Base-by-base conservation (phyloP, 2,888 invertebrate genomes). In the Drosophila parthenogenetica region DNA sequence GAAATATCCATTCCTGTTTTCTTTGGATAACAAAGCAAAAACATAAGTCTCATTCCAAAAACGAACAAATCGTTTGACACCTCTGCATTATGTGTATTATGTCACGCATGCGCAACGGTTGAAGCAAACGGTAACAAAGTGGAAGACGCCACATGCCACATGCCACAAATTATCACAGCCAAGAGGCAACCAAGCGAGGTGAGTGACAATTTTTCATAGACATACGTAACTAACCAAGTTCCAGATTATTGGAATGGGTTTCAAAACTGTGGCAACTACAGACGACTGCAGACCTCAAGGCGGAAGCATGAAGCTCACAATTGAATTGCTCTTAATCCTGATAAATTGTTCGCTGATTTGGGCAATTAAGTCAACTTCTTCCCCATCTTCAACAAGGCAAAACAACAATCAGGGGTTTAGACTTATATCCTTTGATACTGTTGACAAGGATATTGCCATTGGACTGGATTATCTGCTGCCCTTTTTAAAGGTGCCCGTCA, bases 401-500 rank as follows among this genome's bases (percentile, higher is more conserved):
- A 51, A 57, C 3, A 37, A 14, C 16, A 55, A 63, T 25, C 67
- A 59, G 3, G 68, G 77, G 37, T 35, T 73, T 0, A 74, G 67
- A 0, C 49, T 86, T 1, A 57, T 90, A 51, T 81, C 89, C 49
- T 90, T 90, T 51, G 76, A 89, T n/a, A 53, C 90, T 0, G 58
- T 90, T 25, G 89, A 81, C 8, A 79, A 83, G 22, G 49, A 87
- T 29, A 75, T 90, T 7, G 66, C 78, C 3, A 11, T 90, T 45
- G 90, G 90, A 1, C 53, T 90, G 58, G 89, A 90, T 63, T 85
- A 88, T 35, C 45, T 88, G 25, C 45, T 90, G 71, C 90, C 90
- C 2, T 90, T 90, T 35, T 25, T 90, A 0, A 81, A 87, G 54
- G 81, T 91, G 60, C 91, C 91, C 1, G 57, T 89, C 11, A 77